A percentile compares a stretch with the other conserved stretches of the same genome.
phyloP scores from a whole-genome alignment of 2,797 vertebrate species.

The Myotis vivesi region DNA sequence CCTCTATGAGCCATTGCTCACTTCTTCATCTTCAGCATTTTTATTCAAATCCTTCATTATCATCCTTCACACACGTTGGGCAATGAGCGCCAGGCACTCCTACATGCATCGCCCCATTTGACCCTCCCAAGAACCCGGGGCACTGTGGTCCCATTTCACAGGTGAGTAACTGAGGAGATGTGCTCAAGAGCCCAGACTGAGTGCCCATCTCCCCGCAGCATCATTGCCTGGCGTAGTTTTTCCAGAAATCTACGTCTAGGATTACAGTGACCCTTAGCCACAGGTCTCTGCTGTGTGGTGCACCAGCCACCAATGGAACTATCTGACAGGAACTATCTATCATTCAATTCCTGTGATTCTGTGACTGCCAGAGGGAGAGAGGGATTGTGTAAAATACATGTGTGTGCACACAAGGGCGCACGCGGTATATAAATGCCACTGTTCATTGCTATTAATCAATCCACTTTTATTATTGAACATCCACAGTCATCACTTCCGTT shows the following conservation, averaged over 20 bases:
- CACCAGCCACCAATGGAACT: neutral
- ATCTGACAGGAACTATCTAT: neutral
- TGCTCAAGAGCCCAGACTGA: too few relatives aligned
- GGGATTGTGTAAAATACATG: too few relatives aligned
- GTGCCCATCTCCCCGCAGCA: neutral
- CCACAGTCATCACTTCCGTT: neutral
- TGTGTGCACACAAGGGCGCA: neutral
- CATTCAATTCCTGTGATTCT: neutral
- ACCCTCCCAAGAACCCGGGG: neutral
- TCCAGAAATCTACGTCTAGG: neutral
- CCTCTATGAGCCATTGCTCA: neutral
- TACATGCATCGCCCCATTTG: neutral
- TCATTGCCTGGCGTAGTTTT: neutral
- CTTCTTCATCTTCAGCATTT: constrained; percentile 7
- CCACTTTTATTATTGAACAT: neutral
- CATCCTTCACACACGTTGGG: neutral
- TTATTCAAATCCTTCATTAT: constrained; percentile 4
- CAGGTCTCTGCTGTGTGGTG: neutral
- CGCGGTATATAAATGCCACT: neutral
- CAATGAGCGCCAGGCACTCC: neutral
- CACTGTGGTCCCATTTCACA: neutral
- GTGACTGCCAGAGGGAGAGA: neutral
- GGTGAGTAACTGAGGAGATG: neutral
- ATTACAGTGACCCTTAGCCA: neutral
- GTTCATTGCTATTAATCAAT: neutral